A percentile compares a stretch with the other conserved stretches of the same genome.
These are phyloP conservation scores for Bergia puertoricense DNA, from an alignment of 92 coral and sea anemone species.

Conservation along the genomic window DNA sequence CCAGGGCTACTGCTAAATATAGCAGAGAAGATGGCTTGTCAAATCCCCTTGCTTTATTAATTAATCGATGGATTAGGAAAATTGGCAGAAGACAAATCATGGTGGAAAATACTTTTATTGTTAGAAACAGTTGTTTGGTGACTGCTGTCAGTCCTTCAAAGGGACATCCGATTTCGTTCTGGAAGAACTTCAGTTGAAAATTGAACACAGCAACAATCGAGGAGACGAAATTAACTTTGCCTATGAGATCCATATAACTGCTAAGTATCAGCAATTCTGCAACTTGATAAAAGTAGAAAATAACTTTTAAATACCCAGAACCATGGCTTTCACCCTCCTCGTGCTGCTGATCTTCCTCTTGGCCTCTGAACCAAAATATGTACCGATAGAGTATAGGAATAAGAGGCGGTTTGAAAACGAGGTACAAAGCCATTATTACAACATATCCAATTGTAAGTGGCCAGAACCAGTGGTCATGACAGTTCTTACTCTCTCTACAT, in stretches of 20 bases:
- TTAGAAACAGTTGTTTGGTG: conserved; percentile 43
- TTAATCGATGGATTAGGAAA: conserved; percentile 27
- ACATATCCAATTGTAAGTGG: neutral
- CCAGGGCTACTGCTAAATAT: conserved; percentile 35
- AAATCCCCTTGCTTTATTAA: neutral
- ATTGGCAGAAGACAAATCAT: conserved; percentile 22
- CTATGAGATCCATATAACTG: conserved; percentile 2
- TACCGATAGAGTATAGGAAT: conserved; percentile 18
- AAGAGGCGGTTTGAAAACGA: conserved; percentile 49
- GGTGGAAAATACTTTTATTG: conserved; percentile 32
- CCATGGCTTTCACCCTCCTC: neutral
- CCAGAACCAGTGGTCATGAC: conserved; percentile 60
- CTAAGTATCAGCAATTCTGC: neutral
- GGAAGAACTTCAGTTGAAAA: conserved; percentile 35
- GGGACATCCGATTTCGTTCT: conserved; percentile 39
- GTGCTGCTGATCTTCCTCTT: neutral
- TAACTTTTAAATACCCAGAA: neutral
- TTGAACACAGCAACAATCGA: conserved; percentile 40
- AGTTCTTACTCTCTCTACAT: conserved; percentile 43
- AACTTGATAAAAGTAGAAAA: neutral
- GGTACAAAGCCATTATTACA: conserved; percentile 23
- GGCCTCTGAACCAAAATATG: conserved; percentile 4
- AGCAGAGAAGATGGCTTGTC: neutral
- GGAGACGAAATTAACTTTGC: conserved; percentile 16
- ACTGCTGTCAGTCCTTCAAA: conserved; percentile 49